Evolutionary conservation across 2,888 invertebrate genomes (phyloP).

Genomic region (Diogma glabrata): DNA sequence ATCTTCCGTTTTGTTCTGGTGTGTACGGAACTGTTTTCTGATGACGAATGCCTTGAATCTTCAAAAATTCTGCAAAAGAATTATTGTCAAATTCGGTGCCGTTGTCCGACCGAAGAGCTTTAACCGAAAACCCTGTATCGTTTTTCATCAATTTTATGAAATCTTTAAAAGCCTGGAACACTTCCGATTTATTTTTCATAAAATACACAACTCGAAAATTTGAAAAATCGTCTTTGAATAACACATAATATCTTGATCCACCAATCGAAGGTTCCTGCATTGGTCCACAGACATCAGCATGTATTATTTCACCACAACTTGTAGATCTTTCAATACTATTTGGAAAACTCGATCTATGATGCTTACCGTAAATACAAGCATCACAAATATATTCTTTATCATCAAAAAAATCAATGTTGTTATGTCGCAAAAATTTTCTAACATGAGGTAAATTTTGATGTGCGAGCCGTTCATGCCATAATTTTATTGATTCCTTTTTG

Average conservation of each 20-base stretch:
- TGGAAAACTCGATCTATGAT: slow-evolving; percentile 15
- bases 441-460: slow-evolving; percentile 15
- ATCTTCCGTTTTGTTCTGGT: slow-evolving; percentile 17
- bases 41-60: slow-evolving; percentile 14
- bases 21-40: slow-evolving; percentile 17
- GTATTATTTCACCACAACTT: slow-evolving; percentile 14
- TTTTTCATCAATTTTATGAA: not conserved
- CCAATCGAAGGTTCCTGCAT: slow-evolving; percentile 17
- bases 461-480: slow-evolving; percentile 15
- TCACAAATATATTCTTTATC: slow-evolving; percentile 15
- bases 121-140: slow-evolving; percentile 9
- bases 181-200: slow-evolving; percentile 18
- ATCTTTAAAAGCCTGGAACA: slow-evolving; percentile 14
- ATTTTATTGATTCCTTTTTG: slow-evolving; percentile 5
- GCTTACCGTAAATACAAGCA: slow-evolving; percentile 15
- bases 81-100: slow-evolving; percentile 12
- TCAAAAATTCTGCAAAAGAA: slow-evolving; percentile 10
- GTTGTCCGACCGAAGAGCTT: slow-evolving; percentile 6
- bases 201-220: slow-evolving; percentile 19
- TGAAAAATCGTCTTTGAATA: slow-evolving; percentile 19
- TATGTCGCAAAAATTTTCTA: slow-evolving; percentile 11
- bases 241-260: slow-evolving; percentile 20
- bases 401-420: slow-evolving; percentile 10
- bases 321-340: slow-evolving; percentile 11
- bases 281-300: slow-evolving; percentile 18